These are phyloP conservation scores for Pantherophis vulpinus DNA, from an alignment of 2,797 vertebrate genomes.

Conservation along the genomic window DNA sequence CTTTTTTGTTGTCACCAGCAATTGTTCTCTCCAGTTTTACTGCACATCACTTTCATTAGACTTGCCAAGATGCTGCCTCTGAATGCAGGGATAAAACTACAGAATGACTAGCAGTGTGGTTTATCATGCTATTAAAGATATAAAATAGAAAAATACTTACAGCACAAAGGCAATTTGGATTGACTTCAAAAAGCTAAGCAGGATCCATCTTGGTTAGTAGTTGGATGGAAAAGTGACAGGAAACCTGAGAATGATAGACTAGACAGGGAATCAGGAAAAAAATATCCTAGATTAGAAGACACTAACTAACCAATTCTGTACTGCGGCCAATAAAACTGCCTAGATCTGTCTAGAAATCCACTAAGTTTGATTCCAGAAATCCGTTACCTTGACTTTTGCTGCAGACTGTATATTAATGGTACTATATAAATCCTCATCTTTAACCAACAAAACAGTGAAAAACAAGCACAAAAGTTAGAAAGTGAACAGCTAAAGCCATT, in stretches of 20 bases:
- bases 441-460: conserved; percentile 37
- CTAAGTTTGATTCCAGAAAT: not conserved
- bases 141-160: not conserved
- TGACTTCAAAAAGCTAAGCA: not conserved
- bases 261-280: not conserved
- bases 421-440: conserved; percentile 11
- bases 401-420: not conserved
- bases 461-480: conserved; percentile 1
- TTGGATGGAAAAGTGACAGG: not conserved
- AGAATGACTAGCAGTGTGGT: not conserved
- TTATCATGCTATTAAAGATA: not conserved
- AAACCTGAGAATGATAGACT: not conserved
- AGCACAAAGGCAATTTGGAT: not conserved
- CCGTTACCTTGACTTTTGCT: not conserved
- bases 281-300: not conserved
- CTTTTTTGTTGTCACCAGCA: not conserved
- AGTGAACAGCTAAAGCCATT: conserved; percentile 43
- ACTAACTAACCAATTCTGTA: not conserved
- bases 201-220: not conserved
- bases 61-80: not conserved
- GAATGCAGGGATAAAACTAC: not conserved
- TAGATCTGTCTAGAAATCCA: not conserved
- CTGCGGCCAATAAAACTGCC: not conserved
- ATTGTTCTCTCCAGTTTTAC: not conserved
- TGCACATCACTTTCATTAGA: not conserved